Evolutionary conservation across 1,140 invertebrate genomes (phyloP), one percentile per base, ranked within the genome.

Genomic region (Pseudomyrmex dendroicus): DNA sequence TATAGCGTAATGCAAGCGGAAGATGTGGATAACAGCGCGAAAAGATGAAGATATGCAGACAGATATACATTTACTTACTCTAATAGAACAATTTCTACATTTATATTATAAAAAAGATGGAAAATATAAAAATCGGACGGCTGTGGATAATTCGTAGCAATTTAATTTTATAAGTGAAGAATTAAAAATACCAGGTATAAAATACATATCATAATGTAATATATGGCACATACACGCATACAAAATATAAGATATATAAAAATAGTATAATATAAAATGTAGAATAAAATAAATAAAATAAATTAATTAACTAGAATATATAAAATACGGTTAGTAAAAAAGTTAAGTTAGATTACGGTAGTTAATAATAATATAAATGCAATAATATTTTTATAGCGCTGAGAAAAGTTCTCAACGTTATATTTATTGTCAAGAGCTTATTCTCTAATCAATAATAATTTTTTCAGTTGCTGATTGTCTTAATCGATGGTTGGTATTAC

Each of bases 51-150:
- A 61, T 13, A 61, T 61, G 59, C 12, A 61, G 9, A 25, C 22
- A 62, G 22, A 25, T 3, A 25, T 25, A 25, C 54, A 59, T 1
- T 22, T 59, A 59, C 22, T 10, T 20, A 59, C 13, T 22, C 10
- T 59, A 59, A 20, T 59, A n/a, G 57, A 59, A 59, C 17, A 20
- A 59, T 59, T 59, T 59, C n/a, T 20, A 59, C 57, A 59, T 22
- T 59, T 59, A 22, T 59, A 59, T 10, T 1, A 59, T 59, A 59
- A 59, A 10, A 59, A 8, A 22, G 0, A 59, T 59, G 7, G 0
- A 22, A 59, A 59, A 22, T 59, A 59, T 59, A 59, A 59, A 59
- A 10, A 59, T 22, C 57, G 20, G 9, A 59, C 17, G 9, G 57
- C 10, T 2, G 20, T 59, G 20, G 57, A 59, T 2, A 59, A 59